Evolutionary conservation across 2,113 vertebrate species (phyloP).

Genomic region (Parotia lawesii): DNA sequence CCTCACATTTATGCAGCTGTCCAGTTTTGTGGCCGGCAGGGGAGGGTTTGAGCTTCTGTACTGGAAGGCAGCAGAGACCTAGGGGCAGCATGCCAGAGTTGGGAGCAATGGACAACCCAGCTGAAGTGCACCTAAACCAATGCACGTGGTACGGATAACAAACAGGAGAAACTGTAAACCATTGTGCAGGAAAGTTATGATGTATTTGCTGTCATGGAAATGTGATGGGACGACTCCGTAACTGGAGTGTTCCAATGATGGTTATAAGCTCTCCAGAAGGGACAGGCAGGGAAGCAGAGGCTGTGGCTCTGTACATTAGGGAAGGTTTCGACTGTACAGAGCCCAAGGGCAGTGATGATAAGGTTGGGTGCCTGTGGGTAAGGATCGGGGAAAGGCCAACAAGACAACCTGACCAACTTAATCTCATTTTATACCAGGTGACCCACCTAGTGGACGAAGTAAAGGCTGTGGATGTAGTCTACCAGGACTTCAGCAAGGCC

Average conservation of each 20-base stretch:
- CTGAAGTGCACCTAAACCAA: background rate
- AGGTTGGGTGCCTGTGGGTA: background rate
- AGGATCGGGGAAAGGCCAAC: background rate
- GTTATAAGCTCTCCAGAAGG: background rate
- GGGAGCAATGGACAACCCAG: background rate
- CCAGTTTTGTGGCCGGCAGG: background rate
- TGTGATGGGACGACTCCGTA: fast-evolving
- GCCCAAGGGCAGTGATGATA: background rate
- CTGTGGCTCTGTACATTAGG: fast-evolving
- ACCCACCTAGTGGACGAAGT: too few species aligned
- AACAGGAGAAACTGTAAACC: background rate
- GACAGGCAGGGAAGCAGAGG: fast-evolving
- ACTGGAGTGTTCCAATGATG: background rate
- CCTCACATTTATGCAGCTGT: background rate
- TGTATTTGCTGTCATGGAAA: background rate
- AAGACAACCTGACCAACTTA: background rate
- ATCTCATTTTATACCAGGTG: background rate
- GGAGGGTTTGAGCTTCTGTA: background rate
- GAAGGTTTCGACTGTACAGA: background rate
- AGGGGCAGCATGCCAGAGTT: background rate
- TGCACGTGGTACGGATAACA: too few species aligned
- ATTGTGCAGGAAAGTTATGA: background rate
- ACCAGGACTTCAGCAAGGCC: background rate
- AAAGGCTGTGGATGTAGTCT: background rate
- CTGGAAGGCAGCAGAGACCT: background rate